Base-by-base conservation (phyloP, 2,113 vertebrate species). In the Apodemus speciosus region DNA sequence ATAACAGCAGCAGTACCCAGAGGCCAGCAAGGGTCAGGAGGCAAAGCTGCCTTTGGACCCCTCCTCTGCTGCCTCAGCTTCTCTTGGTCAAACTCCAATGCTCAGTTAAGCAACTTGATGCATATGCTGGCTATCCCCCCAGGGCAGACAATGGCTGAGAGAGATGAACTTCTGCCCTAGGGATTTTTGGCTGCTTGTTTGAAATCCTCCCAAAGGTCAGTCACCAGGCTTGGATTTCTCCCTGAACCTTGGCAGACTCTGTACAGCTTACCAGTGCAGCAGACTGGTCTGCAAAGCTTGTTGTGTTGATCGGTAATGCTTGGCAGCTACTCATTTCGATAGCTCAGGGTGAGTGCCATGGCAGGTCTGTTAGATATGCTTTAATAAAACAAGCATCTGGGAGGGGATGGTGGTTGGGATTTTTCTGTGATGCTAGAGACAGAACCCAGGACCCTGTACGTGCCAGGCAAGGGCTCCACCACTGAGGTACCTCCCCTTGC, bases 121-220 rank as follows among this genome's bases (percentile, higher is more conserved):
- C 9, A 46, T 15, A 14, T 13, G 13, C 51, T 92, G 87, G 27
- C 91, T 91, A 35, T 21, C 71, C 7, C 14, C 9, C 15, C 7
- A 62, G 77, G 84, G 46, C 84, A 94, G 71, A 56, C 49, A 35
- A 9, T 49, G 81, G 60, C 25, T 72, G 46, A 68, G 53, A 49
- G 53, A 68, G 60, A 3, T 79, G 21, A 16, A 43, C n/a, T 95
- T 91, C 64, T 75, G 43, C 46, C 21, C 25, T 38, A 66, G 46
- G 43, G 77, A 90, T 69, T 88, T 88, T 73, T 51, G 72, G 7
- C 73, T 21, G 43, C 73, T 93, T 90, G 43, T 86, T 96, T 56
- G 69, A 88, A 97, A 88, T 88, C 77, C 69, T 89, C 62, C 85
- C 64, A 87, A 95, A 95, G 60, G 14, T 92, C 90, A 86, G 38